phyloP scores from a whole-genome alignment of 2,888 invertebrate species.

The Eristalis arbustorum region DNA sequence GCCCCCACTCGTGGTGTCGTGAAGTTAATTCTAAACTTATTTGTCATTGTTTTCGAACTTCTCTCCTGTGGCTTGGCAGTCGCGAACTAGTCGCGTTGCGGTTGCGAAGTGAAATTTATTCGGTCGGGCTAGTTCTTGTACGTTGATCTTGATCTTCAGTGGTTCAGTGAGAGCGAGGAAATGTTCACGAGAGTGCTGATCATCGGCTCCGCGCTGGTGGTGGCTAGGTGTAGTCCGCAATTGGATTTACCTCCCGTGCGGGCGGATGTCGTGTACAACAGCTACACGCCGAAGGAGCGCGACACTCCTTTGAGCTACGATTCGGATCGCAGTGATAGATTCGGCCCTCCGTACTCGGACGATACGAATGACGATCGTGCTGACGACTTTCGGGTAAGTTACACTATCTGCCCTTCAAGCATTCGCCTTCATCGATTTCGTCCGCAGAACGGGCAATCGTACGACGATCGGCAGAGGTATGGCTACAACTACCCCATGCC shows the following conservation, averaged over 20 bases:
- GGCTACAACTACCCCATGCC: slow-evolving; percentile 37
- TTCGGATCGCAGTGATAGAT: slow-evolving; percentile 77
- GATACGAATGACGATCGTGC: slow-evolving; percentile 76
- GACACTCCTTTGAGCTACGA: slow-evolving; percentile 75
- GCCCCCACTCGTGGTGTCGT: slow-evolving; percentile 46
- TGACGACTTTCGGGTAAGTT: slow-evolving; percentile 78
- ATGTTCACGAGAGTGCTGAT: slow-evolving; percentile 71
- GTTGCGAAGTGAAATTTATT: slow-evolving; percentile 45
- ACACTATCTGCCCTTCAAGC: not conserved
- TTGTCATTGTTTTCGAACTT: slow-evolving; percentile 40
- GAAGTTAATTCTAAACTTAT: slow-evolving; percentile 49
- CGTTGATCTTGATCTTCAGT: slow-evolving; percentile 62
- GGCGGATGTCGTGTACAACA: slow-evolving; percentile 77
- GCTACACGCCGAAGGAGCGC: slow-evolving; percentile 74
- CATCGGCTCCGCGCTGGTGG: not conserved
- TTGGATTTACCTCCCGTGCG: slow-evolving; percentile 82
- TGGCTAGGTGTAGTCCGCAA: slow-evolving; percentile 77
- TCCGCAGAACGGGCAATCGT: slow-evolving; percentile 77
- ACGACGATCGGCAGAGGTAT: slow-evolving; percentile 76
- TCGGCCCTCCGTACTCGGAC: slow-evolving; percentile 78
- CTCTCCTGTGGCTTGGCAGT: slow-evolving; percentile 38
- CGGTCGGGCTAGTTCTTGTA: slow-evolving; percentile 21
- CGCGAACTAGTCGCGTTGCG: slow-evolving; percentile 58
- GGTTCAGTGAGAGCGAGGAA: slow-evolving; percentile 18
- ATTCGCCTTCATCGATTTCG: not conserved